Percentiles rank a stretch among this genome's conserved stretches.
Evolutionary conservation across 2,888 invertebrate species (phyloP).

Genomic region (Tachystola acroxantha): DNA sequence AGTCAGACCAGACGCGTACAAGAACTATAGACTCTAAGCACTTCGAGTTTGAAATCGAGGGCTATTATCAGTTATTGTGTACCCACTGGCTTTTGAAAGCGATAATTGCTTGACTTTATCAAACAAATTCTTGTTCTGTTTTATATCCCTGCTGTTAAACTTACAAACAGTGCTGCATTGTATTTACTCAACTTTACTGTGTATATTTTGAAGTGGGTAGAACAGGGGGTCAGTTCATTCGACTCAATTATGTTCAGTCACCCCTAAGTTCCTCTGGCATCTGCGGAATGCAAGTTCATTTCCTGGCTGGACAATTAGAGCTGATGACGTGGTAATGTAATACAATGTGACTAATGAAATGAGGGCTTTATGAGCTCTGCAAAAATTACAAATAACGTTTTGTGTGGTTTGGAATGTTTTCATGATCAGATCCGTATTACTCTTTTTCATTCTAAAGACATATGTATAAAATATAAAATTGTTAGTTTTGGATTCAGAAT

Average conservation of each 20-base stretch:
- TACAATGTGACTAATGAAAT: not conserved
- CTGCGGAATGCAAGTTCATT: constrained; percentile 61
- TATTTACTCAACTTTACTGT: constrained; percentile 8
- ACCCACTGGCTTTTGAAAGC: constrained; percentile 36
- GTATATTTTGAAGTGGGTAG: not conserved
- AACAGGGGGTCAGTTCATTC: constrained; percentile 21
- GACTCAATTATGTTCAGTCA: constrained; percentile 32
- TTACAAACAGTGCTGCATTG: constrained; percentile 13
- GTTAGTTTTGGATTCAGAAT: too few species aligned
- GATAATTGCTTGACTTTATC: constrained; percentile 44
- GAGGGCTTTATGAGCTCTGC: too few species aligned
- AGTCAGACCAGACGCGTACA: constrained; percentile 18
- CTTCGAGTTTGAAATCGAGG: constrained; percentile 27
- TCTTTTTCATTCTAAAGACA: too few species aligned
- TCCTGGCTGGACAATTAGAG: constrained; percentile 66
- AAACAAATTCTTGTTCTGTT: constrained; percentile 48
- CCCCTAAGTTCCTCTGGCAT: constrained; percentile 47
- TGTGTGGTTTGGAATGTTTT: too few species aligned
- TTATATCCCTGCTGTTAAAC: constrained; percentile 27
- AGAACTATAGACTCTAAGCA: constrained; percentile 27
- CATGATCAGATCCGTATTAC: too few species aligned
- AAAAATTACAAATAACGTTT: too few species aligned
- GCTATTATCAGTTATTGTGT: constrained; percentile 36
- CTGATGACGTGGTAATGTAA: constrained; percentile 33
- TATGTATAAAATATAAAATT: too few species aligned